Base-by-base conservation (phyloP, 2,888 invertebrate genomes). In the Drosophila trichaetosa region DNA sequence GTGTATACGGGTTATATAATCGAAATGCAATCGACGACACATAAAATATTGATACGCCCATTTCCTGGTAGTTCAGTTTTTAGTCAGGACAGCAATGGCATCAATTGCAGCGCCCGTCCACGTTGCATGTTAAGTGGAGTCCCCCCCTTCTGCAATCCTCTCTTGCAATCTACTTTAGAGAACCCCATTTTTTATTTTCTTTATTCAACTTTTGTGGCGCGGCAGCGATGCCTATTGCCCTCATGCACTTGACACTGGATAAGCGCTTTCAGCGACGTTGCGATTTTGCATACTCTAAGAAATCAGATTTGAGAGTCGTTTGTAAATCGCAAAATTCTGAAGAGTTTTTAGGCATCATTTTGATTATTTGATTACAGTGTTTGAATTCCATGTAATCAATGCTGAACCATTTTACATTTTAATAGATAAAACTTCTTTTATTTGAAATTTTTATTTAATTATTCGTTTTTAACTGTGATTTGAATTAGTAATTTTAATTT, bases 211-310 rank as follows among this genome's bases (percentile, higher is more conserved):
- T 18, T 18, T 38, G 38, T 40, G 59, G 24, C 74, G 63, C 48
- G 40, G 57, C 65, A 40, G 40, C 70, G 48, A 49, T 34, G 60
- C 66, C 71, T 38, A 77, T 71, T 72, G 66, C 72, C 40, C 67
- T 54, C 68, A 69, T 87, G 87, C 83, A 89, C 86, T 86, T 86
- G 86, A 87, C 89, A 86, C 89, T 86, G 80, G 69, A 61, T 69
- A 64, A 70, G 57, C 69, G 60, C 36, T 52, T 58, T 64, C 38
- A 46, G 71, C 64, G 18, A 24, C 61, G 73, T 40, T 58, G 62
- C 69, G 60, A 63, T 5, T 51, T 51, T 29, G n/a, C 29, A 29
- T 51, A 51, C 29, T 18, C 51, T 51, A 11, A 3, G 11, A 29
- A 10, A 2, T 6, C 18, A 29, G 29, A n/a, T 51, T 27, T 18